phyloP scores from a whole-genome alignment of 2,113 vertebrate genomes.

The Datnioides undecimradiatus region DNA sequence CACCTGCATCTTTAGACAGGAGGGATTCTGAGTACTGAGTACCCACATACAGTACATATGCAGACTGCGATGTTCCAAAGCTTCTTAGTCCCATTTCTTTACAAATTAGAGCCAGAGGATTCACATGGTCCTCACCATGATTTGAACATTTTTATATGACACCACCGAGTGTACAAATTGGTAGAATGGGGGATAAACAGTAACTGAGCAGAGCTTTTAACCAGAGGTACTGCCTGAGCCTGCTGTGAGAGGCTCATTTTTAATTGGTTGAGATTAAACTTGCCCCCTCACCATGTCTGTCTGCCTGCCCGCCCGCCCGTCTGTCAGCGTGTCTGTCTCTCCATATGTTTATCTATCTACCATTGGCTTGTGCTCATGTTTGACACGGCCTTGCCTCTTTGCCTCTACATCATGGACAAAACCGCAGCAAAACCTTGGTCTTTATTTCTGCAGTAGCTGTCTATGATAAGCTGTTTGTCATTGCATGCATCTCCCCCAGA shows the following conservation, averaged over 20 bases:
- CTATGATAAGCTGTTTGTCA: slow-evolving; percentile 41
- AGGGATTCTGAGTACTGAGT: slow-evolving; percentile 10
- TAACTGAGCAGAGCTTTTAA: slow-evolving; percentile 18
- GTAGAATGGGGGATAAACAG: slow-evolving; percentile 23
- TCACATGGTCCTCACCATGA: neutral
- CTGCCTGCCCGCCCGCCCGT: slow-evolving; percentile 11
- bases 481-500: slow-evolving; percentile 36
- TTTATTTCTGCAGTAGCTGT: neutral
- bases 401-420: neutral
- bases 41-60: neutral
- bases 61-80: slow-evolving; percentile 16
- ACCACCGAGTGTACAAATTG: neutral
- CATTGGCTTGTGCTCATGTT: slow-evolving; percentile 28
- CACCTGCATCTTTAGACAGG: neutral
- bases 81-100: slow-evolving; percentile 8
- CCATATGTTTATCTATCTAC: slow-evolving; percentile 27
- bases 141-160: slow-evolving; percentile 24
- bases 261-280: slow-evolving; percentile 46
- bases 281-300: slow-evolving; percentile 15
- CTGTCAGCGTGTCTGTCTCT: slow-evolving; percentile 41
- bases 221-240: slow-evolving; percentile 5
- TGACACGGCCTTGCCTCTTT: slow-evolving; percentile 1
- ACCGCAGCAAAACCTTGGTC: slow-evolving; percentile 7
- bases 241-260: slow-evolving; percentile 43
- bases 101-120: slow-evolving; percentile 27